Conservation (phyloP, 2,797 vertebrate genomes). For the Peromyscus eremicus region DNA sequence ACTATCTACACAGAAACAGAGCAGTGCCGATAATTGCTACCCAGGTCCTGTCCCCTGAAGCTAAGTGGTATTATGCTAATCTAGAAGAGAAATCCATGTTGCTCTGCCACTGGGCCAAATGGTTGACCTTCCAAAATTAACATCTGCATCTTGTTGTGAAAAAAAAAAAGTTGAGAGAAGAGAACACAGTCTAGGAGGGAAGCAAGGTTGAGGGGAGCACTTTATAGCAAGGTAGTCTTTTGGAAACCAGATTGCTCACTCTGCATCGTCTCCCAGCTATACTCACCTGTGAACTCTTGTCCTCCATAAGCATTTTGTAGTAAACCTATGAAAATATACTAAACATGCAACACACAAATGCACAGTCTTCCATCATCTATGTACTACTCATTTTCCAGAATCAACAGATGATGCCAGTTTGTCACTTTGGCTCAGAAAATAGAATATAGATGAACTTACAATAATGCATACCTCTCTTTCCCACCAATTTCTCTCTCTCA, state of each 20-base stretch:
- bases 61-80: neutral
- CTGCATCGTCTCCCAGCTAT: neutral
- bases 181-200: neutral
- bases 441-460: constrained; percentile 6
- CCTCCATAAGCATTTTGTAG: constrained; percentile 1
- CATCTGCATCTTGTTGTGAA: neutral
- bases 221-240: neutral
- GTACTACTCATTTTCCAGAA: neutral
- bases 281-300: neutral
- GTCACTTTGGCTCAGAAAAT: constrained; percentile 22
- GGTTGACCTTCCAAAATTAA: neutral
- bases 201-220: neutral
- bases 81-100: neutral
- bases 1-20: neutral
- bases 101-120: neutral
- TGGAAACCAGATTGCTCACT: neutral
- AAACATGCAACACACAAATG: neutral
- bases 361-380: neutral
- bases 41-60: neutral
- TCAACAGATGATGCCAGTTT: neutral
- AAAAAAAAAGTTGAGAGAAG: neutral
- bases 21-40: neutral
- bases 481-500: neutral
- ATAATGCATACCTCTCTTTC: neutral
- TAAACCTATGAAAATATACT: neutral